Percentiles rank a stretch among this genome's conserved stretches.
Conservation (phyloP, 1,140 invertebrate genomes). For the Meloidogyne exigua region DNA sequence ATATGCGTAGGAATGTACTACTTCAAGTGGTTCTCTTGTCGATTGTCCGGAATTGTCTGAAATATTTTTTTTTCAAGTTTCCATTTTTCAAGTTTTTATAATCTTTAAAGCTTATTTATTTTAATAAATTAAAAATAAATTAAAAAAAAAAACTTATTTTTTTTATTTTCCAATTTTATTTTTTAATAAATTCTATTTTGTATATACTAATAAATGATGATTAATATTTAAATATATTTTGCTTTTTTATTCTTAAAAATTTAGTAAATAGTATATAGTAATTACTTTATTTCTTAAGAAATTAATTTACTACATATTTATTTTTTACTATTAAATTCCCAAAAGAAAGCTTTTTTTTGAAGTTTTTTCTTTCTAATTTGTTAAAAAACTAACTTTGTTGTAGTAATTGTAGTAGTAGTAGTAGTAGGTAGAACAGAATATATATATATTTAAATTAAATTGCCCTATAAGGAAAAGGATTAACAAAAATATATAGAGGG, state of each 20-base stretch:
- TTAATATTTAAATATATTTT: too few relatives aligned
- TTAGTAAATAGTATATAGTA: too few relatives aligned
- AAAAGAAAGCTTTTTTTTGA: neutral
- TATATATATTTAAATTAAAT: too few relatives aligned
- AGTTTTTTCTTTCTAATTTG: neutral
- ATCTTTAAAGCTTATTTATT: neutral
- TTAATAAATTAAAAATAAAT: too few relatives aligned
- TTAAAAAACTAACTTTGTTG: neutral
- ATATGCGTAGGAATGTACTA: too few relatives aligned
- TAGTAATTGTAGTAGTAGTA: too few relatives aligned
- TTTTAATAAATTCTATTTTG: too few relatives aligned
- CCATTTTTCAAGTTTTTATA: neutral
- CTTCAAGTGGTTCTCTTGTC: neutral
- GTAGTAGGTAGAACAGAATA: too few relatives aligned
- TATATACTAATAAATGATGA: too few relatives aligned
- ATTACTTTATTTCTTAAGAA: neutral
- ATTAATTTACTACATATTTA: neutral
- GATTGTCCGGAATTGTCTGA: neutral
- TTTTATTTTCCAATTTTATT: too few relatives aligned
- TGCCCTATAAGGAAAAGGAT: neutral
- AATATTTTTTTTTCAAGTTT: too few relatives aligned
- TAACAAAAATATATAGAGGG: neutral
- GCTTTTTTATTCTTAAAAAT: neutral
- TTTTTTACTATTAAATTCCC: neutral
- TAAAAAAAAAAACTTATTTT: too few relatives aligned